Base-by-base conservation (phyloP, 2,797 vertebrate genomes). In the Cryptoprocta ferox region DNA sequence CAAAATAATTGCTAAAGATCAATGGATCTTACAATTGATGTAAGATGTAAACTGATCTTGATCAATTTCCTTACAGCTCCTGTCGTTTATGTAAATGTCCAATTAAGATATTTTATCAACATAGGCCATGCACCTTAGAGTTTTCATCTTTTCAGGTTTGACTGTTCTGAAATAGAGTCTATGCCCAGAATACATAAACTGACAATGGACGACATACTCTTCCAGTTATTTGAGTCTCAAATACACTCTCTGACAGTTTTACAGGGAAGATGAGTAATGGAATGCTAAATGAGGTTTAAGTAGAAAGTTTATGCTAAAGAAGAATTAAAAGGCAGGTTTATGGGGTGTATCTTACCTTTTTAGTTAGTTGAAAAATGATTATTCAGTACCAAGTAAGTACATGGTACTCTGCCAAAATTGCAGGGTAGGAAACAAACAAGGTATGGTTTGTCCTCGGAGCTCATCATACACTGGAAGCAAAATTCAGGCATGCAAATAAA, bases 261-360 rank as follows among this genome's bases (percentile, higher is more conserved):
- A 28, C 63, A 79, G 26, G 16, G 26, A 89, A 90, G 61, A 50
- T 65, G 70, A 94, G 82, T 79, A 92, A 78, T 65, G 24, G 15
- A 66, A 88, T 56, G 13, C 28, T 84, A 66, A 96, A 24, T 87
- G n/a, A 94, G 18, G 16, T 18, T 65, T 90, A 73, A 78, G 59
- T 32, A 85, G 28, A 90, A 96, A 89, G 42, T 65, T 92, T 12
- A 89, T 53, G 37, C 18, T 79, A 89, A 95, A 91, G 32, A 70
- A 94, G 9, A 95, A 65, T 63, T 79, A 48, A 59, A 83, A 86
- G 16, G 7, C 30, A 86, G 45, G 21, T n/a, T 94, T 89, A 68
- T 68, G 9, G 19, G 0, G 0, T 42, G 37, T 68, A 53, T 83
- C 21, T 35, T 39, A 45, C 14, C 65, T 93, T 70, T 70, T 94